Evolutionary conservation across 2,797 vertebrate species (phyloP), one percentile per base, ranked within the genome.

Genomic region (Sebastes iracundus): DNA sequence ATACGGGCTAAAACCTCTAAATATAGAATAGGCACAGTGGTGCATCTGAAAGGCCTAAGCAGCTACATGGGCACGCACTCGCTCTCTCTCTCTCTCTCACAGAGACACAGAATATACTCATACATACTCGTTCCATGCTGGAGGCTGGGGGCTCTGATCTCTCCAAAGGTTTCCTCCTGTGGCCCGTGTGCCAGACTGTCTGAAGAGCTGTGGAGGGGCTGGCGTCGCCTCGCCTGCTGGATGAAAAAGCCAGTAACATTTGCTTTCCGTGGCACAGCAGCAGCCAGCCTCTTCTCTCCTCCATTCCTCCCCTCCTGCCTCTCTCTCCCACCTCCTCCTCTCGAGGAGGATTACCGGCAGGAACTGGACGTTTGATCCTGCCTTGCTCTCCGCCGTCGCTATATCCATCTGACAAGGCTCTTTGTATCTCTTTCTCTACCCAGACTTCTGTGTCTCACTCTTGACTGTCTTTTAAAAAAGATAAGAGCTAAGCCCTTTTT

Each of bases 331-430:
- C 63, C 75, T 84, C 42, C 73, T 83, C 32, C 72, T 84, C 83
- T 84, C 6, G 14, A 82, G 80, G 79, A 84, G 85, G 92, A 93
- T 93, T 94, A 93, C 81, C 16, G 28, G 83, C 67, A 93, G 80
- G 83, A 85, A 81, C 89, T 74, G 84, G 89, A 90, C 76, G 80
- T 93, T 95, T 95, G 94, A 95, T 96, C 94, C 87, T 62, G 33
- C 78, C 89, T 86, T 78, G 80, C 82, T 79, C 88, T 90, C 77
- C 28, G 68, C 72, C 2, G 7, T 70, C 35, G 49, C 83, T 87
- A 25, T 86, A 91, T 90, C 90, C 56, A 7, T 65, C 88, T 82
- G 87, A 94, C 91, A 93, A 93, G 86, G 27, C 86, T 85, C 73
- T 88, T 83, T 84, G 77, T 89, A 85, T 82, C 80, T 58, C 62